Evolutionary conservation across 1,140 invertebrate species (phyloP), one percentile per base, ranked within the genome.

Genomic region (Meloidogyne floridensis): DNA sequence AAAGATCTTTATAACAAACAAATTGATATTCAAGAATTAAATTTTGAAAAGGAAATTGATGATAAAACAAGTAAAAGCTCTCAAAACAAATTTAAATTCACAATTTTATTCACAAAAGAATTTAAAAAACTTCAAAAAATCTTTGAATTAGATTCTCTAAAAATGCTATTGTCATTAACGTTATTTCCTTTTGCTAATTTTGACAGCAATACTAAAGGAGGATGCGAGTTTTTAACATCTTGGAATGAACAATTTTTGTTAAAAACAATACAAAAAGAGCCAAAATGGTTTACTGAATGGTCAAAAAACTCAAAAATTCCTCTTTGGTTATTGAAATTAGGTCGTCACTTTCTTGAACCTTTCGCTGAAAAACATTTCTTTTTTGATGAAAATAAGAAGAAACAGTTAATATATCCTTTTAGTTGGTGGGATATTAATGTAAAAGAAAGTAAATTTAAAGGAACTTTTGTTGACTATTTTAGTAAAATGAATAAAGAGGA

Each of bases 291-390:
- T 65, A n/a, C 15, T n/a, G n/a, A 65, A n/a, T 65, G 15, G 59
- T 15, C 59, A 65, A 65, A 65, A 65, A 65, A 65, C n/a, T 65
- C 15, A n/a, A n/a, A 65, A n/a, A n/a, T 65, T n/a, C 59, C 59
- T n/a, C n/a, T 7, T 1, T 65, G 15, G 59, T n/a, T 65, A n/a
- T 65, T 65, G n/a, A n/a, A 65, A 6, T 4, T n/a, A n/a, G 5
- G 7, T n/a, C 15, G n/a, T n/a, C n/a, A 65, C 7, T n/a, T 65
- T n/a, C n/a, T 65, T n/a, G 59, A 65, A n/a, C 59, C 59, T 5
- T 65, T n/a, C n/a, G 15, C 59, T n/a, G 59, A 65, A 65, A 65
- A 65, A 65, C 59, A 65, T n/a, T 65, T 65, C 59, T 65, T 65
- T 65, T 65, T 65, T 65, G 15, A 65, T 6, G 59, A 65, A 65